Conservation (phyloP, 2,113 vertebrate species). For the Uropsilus gracilis region DNA sequence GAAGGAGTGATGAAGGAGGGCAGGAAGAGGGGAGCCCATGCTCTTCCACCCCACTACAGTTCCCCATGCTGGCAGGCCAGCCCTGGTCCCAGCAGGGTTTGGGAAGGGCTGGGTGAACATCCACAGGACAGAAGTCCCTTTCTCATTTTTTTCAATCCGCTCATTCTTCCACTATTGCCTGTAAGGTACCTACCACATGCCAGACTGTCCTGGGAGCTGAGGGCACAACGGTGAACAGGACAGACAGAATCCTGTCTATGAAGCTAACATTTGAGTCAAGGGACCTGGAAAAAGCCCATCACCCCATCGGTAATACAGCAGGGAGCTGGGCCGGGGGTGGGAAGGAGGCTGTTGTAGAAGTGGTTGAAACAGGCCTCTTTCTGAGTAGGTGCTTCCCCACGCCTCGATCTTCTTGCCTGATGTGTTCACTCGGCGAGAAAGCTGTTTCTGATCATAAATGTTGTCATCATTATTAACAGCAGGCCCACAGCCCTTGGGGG, state of each 20-base stretch:
- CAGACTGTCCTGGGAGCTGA: neutral
- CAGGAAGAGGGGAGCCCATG: fast-evolving
- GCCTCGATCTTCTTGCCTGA: neutral
- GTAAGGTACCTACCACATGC: neutral
- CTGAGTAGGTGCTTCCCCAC: too few relatives aligned
- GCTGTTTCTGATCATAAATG: neutral
- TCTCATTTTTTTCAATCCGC: too few relatives aligned
- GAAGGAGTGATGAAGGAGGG: neutral
- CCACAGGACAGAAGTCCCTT: fast-evolving
- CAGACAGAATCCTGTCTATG: neutral
- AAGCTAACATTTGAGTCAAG: neutral
- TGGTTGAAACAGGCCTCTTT: neutral
- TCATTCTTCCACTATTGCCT: neutral
- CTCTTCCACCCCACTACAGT: fast-evolving
- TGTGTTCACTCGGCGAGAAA: fast-evolving
- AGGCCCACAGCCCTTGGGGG: neutral
- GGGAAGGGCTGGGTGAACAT: neutral
- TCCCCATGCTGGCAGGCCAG: neutral
- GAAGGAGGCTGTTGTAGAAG: neutral
- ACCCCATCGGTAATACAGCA: neutral
- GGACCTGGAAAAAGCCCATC: too few relatives aligned
- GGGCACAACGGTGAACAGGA: neutral
- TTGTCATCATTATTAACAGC: fast-evolving
- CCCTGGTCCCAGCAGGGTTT: neutral
- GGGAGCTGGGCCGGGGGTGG: neutral